Evolutionary conservation across 2,797 vertebrate genomes (phyloP), one percentile per base, ranked within the genome.

Genomic region (Austrolebias charrua): DNA sequence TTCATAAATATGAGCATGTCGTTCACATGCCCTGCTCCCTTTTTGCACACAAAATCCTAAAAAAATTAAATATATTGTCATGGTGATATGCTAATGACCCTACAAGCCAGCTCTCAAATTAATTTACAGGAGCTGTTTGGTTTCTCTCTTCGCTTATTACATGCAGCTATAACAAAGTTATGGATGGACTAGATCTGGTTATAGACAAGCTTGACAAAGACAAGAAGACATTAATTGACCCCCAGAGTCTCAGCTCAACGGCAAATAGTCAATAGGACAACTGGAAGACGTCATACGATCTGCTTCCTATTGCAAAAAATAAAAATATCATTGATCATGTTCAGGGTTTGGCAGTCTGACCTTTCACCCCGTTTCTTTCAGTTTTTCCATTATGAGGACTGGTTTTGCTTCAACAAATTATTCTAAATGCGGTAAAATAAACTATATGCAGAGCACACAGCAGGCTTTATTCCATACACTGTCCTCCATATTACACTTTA

Each of bases 121-220:
- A 57, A 78, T 78, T 79, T 78, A 76, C 61, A 77, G 47, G 71
- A 69, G 62, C 66, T 18, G 33, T 57, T 71, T 58, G 49, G 63
- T 71, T 44, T 71, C 69, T 60, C 49, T 11, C 44, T 42, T 59
- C 64, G 35, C 29, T 24, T 53, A 71, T 69, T 69, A 73, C 56
- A 59, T 75, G 55, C 54, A 51, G 54, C 52, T 61, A 71, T 83
- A 75, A 76, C 56, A 54, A 44, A 55, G 50, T 73, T 73, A 63
- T 55, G 51, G 49, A 54, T 48, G 55, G 48, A 48, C 58, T 67
- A 59, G 71, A 80, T 72, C 54, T 71, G 42, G 66, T 73, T 68
- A 73, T 54, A 31, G 63, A 58, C 54, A 59, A 31, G 60, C 63
- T 66, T 71, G 64, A 75, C 67, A 76, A 81, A 73, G 52, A 52